phyloP scores from a whole-genome alignment of 2,113 vertebrate genomes.

The Tachuris rubrigastra region DNA sequence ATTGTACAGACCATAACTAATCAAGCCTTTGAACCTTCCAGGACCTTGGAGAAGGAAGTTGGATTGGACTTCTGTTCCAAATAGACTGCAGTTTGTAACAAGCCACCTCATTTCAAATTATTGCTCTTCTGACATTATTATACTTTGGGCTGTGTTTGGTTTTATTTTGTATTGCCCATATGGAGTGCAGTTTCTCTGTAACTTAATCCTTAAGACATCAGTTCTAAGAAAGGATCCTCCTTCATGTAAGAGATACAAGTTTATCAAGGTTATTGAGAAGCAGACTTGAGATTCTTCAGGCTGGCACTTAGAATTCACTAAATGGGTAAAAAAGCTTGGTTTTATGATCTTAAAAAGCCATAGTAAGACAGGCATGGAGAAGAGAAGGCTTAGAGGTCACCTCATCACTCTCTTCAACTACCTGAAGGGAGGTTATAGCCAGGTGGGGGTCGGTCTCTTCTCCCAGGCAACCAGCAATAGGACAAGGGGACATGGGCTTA shows the following conservation, averaged over 20 bases:
- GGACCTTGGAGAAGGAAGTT: background rate
- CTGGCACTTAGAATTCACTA: background rate
- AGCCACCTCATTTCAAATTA: constrained; percentile 15
- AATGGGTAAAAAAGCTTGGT: background rate
- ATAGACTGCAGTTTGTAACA: constrained; percentile 20
- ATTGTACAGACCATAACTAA: background rate
- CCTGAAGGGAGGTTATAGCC: too few species aligned
- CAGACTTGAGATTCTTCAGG: background rate
- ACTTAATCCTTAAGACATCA: background rate
- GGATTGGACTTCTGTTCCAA: background rate
- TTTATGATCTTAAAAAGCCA: background rate
- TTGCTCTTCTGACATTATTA: constrained; percentile 27
- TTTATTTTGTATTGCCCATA: constrained; percentile 5
- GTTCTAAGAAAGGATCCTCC: background rate
- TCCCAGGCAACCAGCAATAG: too few species aligned
- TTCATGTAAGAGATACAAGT: background rate
- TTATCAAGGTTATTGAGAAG: background rate
- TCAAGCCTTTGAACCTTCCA: background rate
- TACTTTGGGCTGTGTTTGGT: background rate
- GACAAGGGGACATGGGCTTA: too few species aligned
- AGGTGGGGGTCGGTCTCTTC: too few species aligned
- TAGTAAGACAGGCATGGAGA: background rate
- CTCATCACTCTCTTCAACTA: too few species aligned
- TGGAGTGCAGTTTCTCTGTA: background rate
- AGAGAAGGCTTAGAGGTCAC: too few species aligned